A percentile compares a stretch with the other conserved stretches of the same genome.
These are phyloP conservation scores for Armadillidium nasatum DNA, from an alignment of 1,140 invertebrate species.

Conservation along the genomic window DNA sequence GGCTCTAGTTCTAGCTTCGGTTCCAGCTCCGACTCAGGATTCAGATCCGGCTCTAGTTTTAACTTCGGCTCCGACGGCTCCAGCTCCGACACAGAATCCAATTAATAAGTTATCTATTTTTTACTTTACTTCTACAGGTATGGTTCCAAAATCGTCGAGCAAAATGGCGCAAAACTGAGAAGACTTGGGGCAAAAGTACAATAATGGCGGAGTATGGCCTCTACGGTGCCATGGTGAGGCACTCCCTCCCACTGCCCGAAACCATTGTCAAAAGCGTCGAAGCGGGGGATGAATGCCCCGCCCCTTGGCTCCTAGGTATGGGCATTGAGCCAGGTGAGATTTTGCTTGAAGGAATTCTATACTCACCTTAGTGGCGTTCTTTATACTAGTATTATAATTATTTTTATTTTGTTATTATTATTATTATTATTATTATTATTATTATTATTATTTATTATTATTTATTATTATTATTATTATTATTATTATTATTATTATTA, in stretches of 20 bases:
- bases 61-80: too few relatives aligned
- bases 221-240: conserved; percentile 97
- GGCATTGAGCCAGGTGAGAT: background rate
- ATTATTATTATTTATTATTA: too few relatives aligned
- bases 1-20: too few relatives aligned
- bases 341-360: background rate
- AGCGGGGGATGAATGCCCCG: conserved; percentile 82
- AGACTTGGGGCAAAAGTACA: conserved; percentile 97
- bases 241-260: conserved; percentile 93
- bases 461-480: too few relatives aligned
- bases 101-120: too few relatives aligned
- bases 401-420: too few relatives aligned
- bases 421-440: too few relatives aligned
- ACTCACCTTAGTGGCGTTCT: background rate
- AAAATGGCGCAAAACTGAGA: conserved; percentile 98
- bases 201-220: conserved; percentile 99
- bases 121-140: conserved; percentile 62
- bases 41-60: too few relatives aligned
- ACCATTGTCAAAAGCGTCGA: conserved; percentile 94
- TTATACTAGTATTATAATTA: too few relatives aligned
- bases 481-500: too few relatives aligned
- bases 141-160: conserved; percentile 98
- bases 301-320: conserved; percentile 95
- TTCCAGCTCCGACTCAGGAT: too few relatives aligned
- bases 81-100: too few relatives aligned